phyloP scores from a whole-genome alignment of 1,140 invertebrate species.

The Melanaphis sacchari region DNA sequence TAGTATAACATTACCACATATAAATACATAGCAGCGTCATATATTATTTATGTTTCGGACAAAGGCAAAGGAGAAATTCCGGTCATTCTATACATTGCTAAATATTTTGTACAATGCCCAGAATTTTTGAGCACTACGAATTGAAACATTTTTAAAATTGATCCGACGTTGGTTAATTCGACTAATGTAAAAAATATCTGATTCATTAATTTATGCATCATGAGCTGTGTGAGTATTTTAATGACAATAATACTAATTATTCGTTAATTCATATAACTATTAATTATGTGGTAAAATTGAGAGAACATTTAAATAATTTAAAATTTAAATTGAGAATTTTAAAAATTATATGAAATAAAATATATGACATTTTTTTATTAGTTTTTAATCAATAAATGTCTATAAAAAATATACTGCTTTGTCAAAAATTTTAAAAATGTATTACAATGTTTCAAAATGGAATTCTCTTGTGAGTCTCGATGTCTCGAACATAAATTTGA shows the following conservation, averaged over 20 bases:
- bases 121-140: background rate
- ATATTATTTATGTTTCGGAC: background rate
- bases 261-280: background rate
- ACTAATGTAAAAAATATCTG: background rate
- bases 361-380: background rate
- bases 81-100: background rate
- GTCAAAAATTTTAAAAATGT: too few species aligned
- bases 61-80: background rate
- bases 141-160: background rate
- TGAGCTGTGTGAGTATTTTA: background rate
- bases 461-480: too few species aligned
- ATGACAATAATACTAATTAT: background rate
- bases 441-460: too few species aligned
- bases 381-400: too few species aligned
- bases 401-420: too few species aligned
- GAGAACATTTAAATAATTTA: background rate
- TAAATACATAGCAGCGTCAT: background rate
- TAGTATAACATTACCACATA: background rate
- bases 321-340: background rate
- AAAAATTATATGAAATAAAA: background rate
- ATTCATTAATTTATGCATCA: background rate
- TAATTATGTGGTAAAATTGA: background rate
- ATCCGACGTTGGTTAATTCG: background rate
- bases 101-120: background rate
- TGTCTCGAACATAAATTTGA: too few species aligned